Percentiles rank a stretch among this genome's conserved stretches.
These are phyloP conservation scores for Henricia sp. DNA, from an alignment of 53 echinoderm and acorn worm genomes.

Conservation along the genomic window DNA sequence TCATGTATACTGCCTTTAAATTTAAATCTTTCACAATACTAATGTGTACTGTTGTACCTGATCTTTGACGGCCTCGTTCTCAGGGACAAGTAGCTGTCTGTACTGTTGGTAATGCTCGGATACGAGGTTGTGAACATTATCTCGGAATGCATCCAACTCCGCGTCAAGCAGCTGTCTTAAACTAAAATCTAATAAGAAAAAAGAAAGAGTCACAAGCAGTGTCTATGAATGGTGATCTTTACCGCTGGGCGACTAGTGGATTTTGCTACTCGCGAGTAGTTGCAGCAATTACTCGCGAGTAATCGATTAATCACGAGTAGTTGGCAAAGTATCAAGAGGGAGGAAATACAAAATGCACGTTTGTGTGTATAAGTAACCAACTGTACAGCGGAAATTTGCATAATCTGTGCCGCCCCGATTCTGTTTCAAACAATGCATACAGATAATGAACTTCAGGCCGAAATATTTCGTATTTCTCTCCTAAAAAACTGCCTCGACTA, in stretches of 20 bases:
- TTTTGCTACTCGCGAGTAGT: background rate
- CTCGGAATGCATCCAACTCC: conserved; percentile 72
- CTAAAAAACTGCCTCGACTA: too few relatives aligned
- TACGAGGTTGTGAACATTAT: conserved; percentile 69
- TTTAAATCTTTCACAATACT: too few relatives aligned
- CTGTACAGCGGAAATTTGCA: too few relatives aligned
- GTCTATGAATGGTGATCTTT: background rate
- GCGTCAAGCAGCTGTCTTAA: conserved; percentile 69
- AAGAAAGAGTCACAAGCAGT: background rate
- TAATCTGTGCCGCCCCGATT: too few relatives aligned
- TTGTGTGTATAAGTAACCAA: background rate
- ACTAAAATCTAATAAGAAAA: conserved; percentile 44
- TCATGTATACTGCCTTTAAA: too few relatives aligned
- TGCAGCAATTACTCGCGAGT: too few relatives aligned
- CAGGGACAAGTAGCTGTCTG: conserved; percentile 32
- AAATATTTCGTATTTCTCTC: too few relatives aligned
- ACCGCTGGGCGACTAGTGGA: too few relatives aligned
- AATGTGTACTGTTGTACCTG: conserved; percentile 48
- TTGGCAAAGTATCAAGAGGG: background rate
- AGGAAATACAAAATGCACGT: background rate
- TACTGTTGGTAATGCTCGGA: conserved; percentile 66
- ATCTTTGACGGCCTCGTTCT: conserved; percentile 13
- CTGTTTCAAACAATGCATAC: too few relatives aligned
- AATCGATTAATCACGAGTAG: background rate
- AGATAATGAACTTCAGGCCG: too few relatives aligned